Base-by-base conservation (phyloP, 2,113 vertebrate genomes). In the Argyrosomus japonicus region DNA sequence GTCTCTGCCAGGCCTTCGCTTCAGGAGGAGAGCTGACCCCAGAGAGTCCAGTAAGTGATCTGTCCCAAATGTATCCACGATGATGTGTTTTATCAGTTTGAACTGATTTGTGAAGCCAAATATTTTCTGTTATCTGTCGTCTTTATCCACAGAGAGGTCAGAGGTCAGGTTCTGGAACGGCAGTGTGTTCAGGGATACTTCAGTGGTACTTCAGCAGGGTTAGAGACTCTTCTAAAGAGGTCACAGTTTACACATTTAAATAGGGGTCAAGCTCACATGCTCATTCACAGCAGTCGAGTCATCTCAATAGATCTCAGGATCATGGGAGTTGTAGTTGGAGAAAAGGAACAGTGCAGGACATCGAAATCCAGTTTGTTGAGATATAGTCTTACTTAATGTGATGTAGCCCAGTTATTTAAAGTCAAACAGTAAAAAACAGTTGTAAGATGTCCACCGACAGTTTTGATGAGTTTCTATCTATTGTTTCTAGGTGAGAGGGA, bases 11-110 rank as follows among this genome's bases (percentile, higher is more conserved):
- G 87, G 92, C 4, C 70, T 94, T 2, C 92, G 94, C 21, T 96
- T 96, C 89, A 92, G 93, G 68, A 94, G 94, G 77, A 93, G 93
- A 36, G 93, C 85, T 1, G 85, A 92, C 58, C 80, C 93, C 45
- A 57, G 93, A 78, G 93, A 95, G 23, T 89, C 95, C 63, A 92
- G 95, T 91, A 81, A 93, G 93, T 11, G 0, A 40, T 40, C 50
- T 0, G 14, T n/a, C 5, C 45, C 6, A 11, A n/a, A 12, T 8
- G 3, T 0, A 4, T 21, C 54, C 50, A 40, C 4, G 6, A 27
- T 12, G 4, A 18, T 1, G 21, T 56, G 7, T 47, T 15, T 9
- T 0, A 13, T 57, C 13, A 51, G 14, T n/a, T 18, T 0, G 4
- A n/a, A 12, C 7, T 23, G 58, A 70, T 9, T 5, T 29, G 25